phyloP scores from a whole-genome alignment of 2,888 invertebrate species.

The Amphipoea oculea region DNA sequence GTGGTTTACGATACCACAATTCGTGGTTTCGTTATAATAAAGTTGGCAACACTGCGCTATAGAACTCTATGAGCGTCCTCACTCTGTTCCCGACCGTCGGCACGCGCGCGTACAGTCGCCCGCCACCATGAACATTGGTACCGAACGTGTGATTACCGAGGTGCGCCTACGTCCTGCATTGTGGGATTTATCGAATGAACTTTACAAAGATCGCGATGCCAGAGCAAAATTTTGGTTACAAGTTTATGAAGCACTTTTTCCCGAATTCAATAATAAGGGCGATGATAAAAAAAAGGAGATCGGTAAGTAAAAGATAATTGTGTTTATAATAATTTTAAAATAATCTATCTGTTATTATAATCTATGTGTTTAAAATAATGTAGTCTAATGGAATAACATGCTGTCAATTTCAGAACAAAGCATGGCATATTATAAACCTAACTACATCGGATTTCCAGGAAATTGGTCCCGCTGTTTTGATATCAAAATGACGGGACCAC shows the following conservation, averaged over 20 bases:
- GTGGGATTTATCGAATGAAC: conserved; percentile 43
- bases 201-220: conserved; percentile 45
- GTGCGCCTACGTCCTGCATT: conserved; percentile 50
- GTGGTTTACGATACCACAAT: no score
- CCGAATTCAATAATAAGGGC: conserved; percentile 41
- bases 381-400: conserved; percentile 30
- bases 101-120: conserved; percentile 34
- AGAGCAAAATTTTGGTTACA: conserved; percentile 45
- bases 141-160: conserved; percentile 48
- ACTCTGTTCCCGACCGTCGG: conserved; percentile 40
- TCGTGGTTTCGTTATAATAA: no score
- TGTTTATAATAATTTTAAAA: conserved; percentile 26
- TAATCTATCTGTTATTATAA: conserved; percentile 21
- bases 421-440: conserved; percentile 25
- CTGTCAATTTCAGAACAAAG: conserved; percentile 30
- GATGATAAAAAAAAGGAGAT: conserved; percentile 46
- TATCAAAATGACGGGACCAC: conserved; percentile 30
- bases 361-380: conserved; percentile 26
- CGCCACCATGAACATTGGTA: conserved; percentile 42
- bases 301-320: conserved; percentile 43
- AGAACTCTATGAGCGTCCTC: conserved; percentile 41
- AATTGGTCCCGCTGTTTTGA: conserved; percentile 27
- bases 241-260: conserved; percentile 45
- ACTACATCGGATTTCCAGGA: conserved; percentile 25
- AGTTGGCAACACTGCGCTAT: no score